phyloP scores from a whole-genome alignment of 2,113 vertebrate species.

The Hyla sarda region DNA sequence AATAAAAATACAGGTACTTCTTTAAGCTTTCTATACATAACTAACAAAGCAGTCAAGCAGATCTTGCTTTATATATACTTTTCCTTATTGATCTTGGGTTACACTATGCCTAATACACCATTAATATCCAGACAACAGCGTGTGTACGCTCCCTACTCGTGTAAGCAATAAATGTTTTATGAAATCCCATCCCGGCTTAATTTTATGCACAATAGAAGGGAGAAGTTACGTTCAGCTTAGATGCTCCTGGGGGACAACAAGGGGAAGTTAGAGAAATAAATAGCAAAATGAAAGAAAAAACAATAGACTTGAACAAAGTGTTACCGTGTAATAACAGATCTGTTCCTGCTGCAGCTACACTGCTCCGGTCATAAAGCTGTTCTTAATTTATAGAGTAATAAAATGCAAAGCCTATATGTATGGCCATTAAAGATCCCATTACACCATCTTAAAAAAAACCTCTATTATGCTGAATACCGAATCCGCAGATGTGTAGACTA shows the following conservation, averaged over 20 bases:
- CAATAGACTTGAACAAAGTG: background rate
- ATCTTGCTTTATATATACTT: no score
- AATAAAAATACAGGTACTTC: no score
- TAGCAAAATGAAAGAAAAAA: background rate
- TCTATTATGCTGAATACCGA: background rate
- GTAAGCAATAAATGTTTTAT: background rate
- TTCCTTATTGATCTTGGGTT: background rate
- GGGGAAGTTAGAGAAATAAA: constrained; percentile 13
- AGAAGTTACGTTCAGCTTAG: background rate
- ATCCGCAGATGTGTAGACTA: background rate
- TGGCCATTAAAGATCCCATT: constrained; percentile 36
- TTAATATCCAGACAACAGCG: background rate
- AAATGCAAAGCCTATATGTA: constrained; percentile 29
- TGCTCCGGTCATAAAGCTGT: constrained; percentile 28
- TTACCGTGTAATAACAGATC: background rate
- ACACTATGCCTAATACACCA: background rate
- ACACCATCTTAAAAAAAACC: constrained; percentile 4
- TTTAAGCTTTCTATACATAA: no score
- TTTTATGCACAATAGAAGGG: constrained; percentile 13
- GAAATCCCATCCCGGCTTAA: background rate
- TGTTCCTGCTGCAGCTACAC: background rate
- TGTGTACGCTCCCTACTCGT: background rate
- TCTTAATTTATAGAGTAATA: constrained; percentile 44
- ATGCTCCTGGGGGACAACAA: background rate
- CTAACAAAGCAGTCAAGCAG: no score